Percentiles rank a stretch among this genome's conserved stretches.
These are phyloP conservation scores for Oncopodura yosiiana DNA, from an alignment of 1,140 invertebrate genomes.

Conservation along the genomic window DNA sequence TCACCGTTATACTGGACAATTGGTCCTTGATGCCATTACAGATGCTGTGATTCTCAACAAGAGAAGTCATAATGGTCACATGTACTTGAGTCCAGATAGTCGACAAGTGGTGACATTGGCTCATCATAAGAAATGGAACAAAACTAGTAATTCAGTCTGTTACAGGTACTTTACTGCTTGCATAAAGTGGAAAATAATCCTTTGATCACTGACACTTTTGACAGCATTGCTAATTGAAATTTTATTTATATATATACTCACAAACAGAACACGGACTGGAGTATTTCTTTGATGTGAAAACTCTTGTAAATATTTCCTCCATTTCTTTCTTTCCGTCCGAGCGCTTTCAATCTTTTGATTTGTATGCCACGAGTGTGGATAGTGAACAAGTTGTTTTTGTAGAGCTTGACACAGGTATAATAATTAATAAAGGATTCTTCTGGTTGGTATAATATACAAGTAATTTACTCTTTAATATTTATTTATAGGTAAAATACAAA, in stretches of 20 bases:
- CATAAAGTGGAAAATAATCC: neutral
- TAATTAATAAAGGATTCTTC: neutral
- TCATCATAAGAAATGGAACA: neutral
- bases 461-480: neutral
- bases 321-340: constrained; percentile 65
- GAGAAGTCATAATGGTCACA: constrained; percentile 38
- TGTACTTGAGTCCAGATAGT: constrained; percentile 42
- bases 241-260: neutral
- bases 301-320: constrained; percentile 62
- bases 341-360: constrained; percentile 63
- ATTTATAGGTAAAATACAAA: constrained; percentile 57
- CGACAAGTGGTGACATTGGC: constrained; percentile 39
- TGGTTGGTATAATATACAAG: neutral
- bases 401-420: constrained; percentile 55
- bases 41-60: constrained; percentile 59
- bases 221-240: neutral
- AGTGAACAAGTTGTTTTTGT: constrained; percentile 64
- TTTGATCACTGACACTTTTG: neutral
- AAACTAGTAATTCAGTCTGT: neutral
- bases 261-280: constrained; percentile 51
- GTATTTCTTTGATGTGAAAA: constrained; percentile 67
- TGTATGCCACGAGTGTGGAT: constrained; percentile 60
- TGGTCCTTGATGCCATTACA: constrained; percentile 64
- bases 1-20: constrained; percentile 51
- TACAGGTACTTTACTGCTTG: constrained; percentile 8